These are phyloP conservation scores for Melanostoma mellinum DNA, from an alignment of 2,888 invertebrate species.

Conservation along the genomic window DNA sequence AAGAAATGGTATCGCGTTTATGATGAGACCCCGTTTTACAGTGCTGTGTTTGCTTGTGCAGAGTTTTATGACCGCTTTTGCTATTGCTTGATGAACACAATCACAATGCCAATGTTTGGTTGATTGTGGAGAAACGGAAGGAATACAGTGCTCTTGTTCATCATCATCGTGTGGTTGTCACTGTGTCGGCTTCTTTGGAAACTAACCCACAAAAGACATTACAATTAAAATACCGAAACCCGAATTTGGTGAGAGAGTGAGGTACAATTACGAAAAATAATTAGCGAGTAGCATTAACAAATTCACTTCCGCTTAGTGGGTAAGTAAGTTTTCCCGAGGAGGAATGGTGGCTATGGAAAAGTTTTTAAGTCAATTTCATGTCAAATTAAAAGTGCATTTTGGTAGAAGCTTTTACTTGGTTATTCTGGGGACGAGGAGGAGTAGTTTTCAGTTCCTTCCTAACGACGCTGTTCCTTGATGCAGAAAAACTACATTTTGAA, in stretches of 20 bases:
- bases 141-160: slow-evolving; percentile 13
- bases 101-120: background rate
- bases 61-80: slow-evolving; percentile 62
- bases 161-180: slow-evolving; percentile 27
- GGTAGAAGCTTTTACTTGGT: no score
- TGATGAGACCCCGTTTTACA: slow-evolving; percentile 50
- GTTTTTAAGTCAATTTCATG: no score
- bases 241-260: slow-evolving; percentile 35
- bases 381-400: no score
- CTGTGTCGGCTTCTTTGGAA: slow-evolving; percentile 60
- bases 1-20: slow-evolving; percentile 57
- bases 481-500: no score
- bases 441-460: no score
- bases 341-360: no score
- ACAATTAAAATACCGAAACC: slow-evolving; percentile 54
- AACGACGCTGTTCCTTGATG: no score
- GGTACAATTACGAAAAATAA: slow-evolving; percentile 46
- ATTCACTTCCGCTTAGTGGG: slow-evolving; percentile 42
- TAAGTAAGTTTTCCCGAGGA: background rate
- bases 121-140: slow-evolving; percentile 40
- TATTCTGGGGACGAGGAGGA: no score
- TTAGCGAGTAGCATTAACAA: slow-evolving; percentile 43
- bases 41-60: slow-evolving; percentile 33
- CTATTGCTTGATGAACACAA: slow-evolving; percentile 31
- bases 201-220: slow-evolving; percentile 46